Conservation (phyloP, 2,797 vertebrate genomes). For the Kryptopterus vitreolus region DNA sequence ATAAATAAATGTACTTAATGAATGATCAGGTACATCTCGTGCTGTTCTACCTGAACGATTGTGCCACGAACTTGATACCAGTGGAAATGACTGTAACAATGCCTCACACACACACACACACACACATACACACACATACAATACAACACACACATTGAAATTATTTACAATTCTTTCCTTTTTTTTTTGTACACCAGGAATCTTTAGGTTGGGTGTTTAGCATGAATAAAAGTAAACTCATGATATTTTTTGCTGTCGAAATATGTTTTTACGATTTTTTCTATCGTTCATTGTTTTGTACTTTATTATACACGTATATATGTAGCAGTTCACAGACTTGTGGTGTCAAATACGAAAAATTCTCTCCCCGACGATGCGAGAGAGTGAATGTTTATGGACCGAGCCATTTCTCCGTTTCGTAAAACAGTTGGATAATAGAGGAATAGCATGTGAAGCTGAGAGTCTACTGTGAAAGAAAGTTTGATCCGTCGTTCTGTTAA, state of each 20-base stretch:
- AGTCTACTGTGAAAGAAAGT: conserved; percentile 56
- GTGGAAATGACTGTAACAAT: neutral
- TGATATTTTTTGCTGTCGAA: conserved; percentile 68
- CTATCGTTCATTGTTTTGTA: conserved; percentile 67
- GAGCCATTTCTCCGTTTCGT: conserved; percentile 41
- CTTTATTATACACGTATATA: conserved; percentile 37
- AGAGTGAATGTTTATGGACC: conserved; percentile 36
- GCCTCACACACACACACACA: neutral
- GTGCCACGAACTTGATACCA: neutral
- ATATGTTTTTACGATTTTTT: conserved; percentile 64
- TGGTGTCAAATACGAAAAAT: conserved; percentile 14
- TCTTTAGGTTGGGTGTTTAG: conserved; percentile 65
- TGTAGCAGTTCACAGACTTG: conserved; percentile 21
- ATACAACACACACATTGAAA: neutral
- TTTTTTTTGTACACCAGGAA: conserved; percentile 67
- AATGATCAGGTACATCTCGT: conserved; percentile 14
- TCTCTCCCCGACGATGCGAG: conserved; percentile 22
- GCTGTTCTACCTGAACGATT: conserved; percentile 20
- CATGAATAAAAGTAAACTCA: conserved; percentile 61
- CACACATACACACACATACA: neutral
- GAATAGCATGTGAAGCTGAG: conserved; percentile 55
- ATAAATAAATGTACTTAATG: conserved; percentile 9
- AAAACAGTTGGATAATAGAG: neutral
- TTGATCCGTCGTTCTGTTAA: conserved; percentile 28
- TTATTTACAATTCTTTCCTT: conserved; percentile 61